These are phyloP conservation scores for Sakesphorus luctuosus DNA, from an alignment of 2,113 vertebrate genomes.

Conservation along the genomic window DNA sequence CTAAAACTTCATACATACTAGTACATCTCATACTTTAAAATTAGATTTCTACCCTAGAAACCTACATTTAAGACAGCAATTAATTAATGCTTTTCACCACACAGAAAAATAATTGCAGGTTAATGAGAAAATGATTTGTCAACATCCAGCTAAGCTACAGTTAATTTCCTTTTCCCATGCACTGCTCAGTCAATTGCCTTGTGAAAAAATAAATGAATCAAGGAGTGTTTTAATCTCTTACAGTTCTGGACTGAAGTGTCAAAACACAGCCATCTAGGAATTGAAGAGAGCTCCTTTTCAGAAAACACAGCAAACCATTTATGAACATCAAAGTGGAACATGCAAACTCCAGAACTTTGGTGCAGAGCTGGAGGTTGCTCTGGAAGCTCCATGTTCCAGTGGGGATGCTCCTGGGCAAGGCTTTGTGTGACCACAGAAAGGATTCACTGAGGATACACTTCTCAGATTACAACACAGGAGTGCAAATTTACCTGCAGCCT, in stretches of 20 bases:
- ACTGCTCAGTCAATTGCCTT: background rate
- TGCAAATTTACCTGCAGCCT: background rate
- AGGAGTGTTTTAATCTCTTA: background rate
- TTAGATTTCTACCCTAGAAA: background rate
- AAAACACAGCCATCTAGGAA: background rate
- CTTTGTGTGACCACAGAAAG: background rate
- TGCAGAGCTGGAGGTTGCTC: background rate
- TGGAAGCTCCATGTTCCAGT: background rate
- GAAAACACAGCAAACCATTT: background rate
- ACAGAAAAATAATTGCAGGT: background rate
- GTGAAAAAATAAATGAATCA: background rate
- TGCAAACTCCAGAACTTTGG: background rate
- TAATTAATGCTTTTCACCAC: background rate
- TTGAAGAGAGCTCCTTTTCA: background rate
- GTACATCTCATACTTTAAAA: background rate
- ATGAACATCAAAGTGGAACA: background rate
- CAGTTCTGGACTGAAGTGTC: background rate
- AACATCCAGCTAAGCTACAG: background rate
- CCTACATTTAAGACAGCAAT: background rate
- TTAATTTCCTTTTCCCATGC: background rate
- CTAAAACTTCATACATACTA: background rate
- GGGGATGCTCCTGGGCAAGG: background rate
- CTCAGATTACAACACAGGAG: background rate
- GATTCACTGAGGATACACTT: background rate
- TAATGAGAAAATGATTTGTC: background rate